Evolutionary conservation across 2,113 vertebrate species (phyloP).

Genomic region (Oxyruncus cristatus): DNA sequence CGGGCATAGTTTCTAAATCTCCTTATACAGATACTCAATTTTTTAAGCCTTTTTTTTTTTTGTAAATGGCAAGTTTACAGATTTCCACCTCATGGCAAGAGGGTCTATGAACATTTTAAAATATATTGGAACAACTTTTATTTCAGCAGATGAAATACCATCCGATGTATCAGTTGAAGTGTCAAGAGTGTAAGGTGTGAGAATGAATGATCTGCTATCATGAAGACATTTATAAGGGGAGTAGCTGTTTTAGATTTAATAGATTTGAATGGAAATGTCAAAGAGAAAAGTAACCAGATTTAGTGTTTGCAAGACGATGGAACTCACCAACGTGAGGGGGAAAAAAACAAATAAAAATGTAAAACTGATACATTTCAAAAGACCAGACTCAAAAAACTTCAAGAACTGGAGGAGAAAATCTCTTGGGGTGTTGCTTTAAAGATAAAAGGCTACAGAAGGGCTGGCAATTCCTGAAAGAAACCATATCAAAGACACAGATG

Average conservation of each 20-base stretch:
- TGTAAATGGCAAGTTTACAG: not conserved
- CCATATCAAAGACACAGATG: not conserved
- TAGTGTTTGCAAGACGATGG: not conserved
- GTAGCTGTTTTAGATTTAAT: not conserved
- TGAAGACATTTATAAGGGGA: not conserved
- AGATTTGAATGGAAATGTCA: constrained; percentile 2
- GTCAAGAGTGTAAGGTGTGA: not conserved
- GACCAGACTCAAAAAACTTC: not conserved
- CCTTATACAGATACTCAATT: not conserved
- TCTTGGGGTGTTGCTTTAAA: not conserved
- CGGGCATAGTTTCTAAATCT: not conserved
- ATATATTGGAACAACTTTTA: not conserved
- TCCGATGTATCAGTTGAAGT: not conserved
- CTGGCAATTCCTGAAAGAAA: not conserved
- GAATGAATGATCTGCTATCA: not conserved
- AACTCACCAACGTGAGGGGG: not conserved
- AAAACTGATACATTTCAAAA: not conserved
- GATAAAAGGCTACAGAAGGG: not conserved
- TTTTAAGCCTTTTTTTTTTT: not conserved
- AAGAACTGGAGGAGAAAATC: not conserved
- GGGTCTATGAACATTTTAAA: not conserved
- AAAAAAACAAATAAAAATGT: not conserved
- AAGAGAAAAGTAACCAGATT: not conserved
- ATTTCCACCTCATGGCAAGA: not conserved
- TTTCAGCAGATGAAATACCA: not conserved